Base-by-base conservation (phyloP, 2,113 vertebrate species). In the Xiphias gladius region DNA sequence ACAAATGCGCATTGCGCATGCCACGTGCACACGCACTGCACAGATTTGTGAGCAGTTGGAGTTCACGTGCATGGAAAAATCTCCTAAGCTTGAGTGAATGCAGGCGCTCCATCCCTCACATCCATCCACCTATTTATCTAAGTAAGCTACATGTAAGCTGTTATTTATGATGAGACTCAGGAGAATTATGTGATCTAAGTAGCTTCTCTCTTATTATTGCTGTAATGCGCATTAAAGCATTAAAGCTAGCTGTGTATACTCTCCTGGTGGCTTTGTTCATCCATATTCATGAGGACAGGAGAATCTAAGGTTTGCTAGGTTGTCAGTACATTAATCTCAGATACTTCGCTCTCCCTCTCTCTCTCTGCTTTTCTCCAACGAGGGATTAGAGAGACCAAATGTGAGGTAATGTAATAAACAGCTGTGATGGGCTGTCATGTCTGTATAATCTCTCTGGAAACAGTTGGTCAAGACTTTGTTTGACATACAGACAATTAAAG, bases 131-230 rank as follows among this genome's bases (percentile, higher is more conserved):
- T 82, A 88, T 92, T 91, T 90, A 94, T 93, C 90, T 89, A 86
- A 89, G 90, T 92, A 92, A 94, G 92, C 88, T 90, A 92, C 87
- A 88, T 92, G 92, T 93, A 94, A 91, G 90, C 93, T 92, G 84
- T 90, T 94, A 92, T 94, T 93, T 92, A 94, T 90, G 90, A 94
- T 69, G 85, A 80, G 83, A 65, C 94, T 90, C 89, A 11, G 76
- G 90, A 91, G 92, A 93, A 91, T 94, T 91, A 91, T 87, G 83
- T 72, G 80, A 90, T 90, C 86, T 92, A 89, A 92, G 88, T 88
- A 91, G 92, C 92, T 92, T 93, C 83, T 71, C 83, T 83, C 83
- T 89, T 89, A 93, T 93, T 94, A 91, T 93, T 84, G 84, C 78
- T 4, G 52, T 94, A 92, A 92, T 93, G 86, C 74, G 76, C 82